Evolutionary conservation across 2,113 vertebrate species (phyloP), one percentile per base, ranked within the genome.

Genomic region (Cairina moschata): DNA sequence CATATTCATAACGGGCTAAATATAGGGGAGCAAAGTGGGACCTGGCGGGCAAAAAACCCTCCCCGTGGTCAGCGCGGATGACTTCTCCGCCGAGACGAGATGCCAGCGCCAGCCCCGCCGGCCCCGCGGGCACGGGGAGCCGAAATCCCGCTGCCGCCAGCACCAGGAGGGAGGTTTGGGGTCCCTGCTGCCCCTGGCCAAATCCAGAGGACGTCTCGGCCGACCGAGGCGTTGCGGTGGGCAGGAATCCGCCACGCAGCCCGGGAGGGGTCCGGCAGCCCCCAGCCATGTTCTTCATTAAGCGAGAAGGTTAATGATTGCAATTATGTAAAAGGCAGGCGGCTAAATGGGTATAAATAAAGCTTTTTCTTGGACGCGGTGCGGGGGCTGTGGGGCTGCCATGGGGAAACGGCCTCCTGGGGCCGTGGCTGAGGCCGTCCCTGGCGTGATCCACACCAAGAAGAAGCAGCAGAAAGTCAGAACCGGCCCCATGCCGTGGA

Each of bases 1-100:
- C 98, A 98, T 98, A 98, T 98, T 99, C 98, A 98, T 97, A 98
- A 98, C 97, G 97, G 95, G 98, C 98, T 99, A 98, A 98, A 99
- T 98, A 98, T 98, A 98, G 98, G 97, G 96, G 96, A 97, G 96
- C 94, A 96, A 89, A 94, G 93, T 87, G 95, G 92, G 96, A 89
- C 97, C 96, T 95, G 89, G 96, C 87, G 90, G 98, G 98, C 97
- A 98, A 75, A 98, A 95, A 95, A 94, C 94, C 96, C 98, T 97
- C 97, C 97, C 97, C 93, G 97, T 93, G 98, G 98, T 98, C 98
- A 98, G 87, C 97, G 98, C 95, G 92, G 95, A 97, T 98, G 98
- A 98, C 96, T 98, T 97, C 97, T 97, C 95, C 85, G 94, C 92
- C 85, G 95, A 98, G 98, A 98, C 97, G 97, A 99, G 98, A 98